Evolutionary conservation across 2,797 vertebrate genomes (phyloP).

Genomic region (Catostomus latipinnis): DNA sequence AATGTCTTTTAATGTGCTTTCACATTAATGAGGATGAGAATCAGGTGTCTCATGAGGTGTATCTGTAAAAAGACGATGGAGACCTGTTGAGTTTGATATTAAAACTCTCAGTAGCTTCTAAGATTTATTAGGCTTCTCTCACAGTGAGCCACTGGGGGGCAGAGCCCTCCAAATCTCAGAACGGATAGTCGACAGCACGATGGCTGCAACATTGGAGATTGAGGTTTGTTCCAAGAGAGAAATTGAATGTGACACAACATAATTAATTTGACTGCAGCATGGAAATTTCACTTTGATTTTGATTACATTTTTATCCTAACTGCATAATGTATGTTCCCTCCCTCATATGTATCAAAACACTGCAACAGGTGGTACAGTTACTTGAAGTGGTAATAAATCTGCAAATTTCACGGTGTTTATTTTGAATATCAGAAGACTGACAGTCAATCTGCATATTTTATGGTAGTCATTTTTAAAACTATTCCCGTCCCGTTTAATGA

Average conservation of each 20-base stretch:
- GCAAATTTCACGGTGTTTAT: neutral
- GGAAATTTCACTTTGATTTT: neutral
- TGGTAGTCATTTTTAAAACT: neutral
- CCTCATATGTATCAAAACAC: neutral
- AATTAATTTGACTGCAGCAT: constrained; percentile 37
- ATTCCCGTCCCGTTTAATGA: neutral
- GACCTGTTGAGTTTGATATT: neutral
- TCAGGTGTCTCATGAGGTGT: neutral
- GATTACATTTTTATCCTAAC: constrained; percentile 3
- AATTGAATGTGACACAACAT: constrained; percentile 51
- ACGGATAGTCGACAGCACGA: constrained; percentile 39
- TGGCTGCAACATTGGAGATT: constrained; percentile 55
- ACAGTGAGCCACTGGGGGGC: constrained; percentile 72
- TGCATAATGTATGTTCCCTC: neutral
- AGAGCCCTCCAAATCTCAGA: constrained; percentile 53
- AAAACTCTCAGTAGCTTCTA: neutral
- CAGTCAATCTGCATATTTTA: neutral
- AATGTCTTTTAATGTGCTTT: neutral
- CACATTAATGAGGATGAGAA: neutral
- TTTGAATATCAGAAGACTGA: neutral
- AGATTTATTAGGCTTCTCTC: constrained; percentile 39
- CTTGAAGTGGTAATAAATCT: neutral
- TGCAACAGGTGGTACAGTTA: constrained; percentile 9
- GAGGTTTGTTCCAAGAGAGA: neutral
- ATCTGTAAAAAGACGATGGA: neutral